Evolutionary conservation across 2,113 vertebrate genomes (phyloP).

Genomic region (Myotis lucifugus): DNA sequence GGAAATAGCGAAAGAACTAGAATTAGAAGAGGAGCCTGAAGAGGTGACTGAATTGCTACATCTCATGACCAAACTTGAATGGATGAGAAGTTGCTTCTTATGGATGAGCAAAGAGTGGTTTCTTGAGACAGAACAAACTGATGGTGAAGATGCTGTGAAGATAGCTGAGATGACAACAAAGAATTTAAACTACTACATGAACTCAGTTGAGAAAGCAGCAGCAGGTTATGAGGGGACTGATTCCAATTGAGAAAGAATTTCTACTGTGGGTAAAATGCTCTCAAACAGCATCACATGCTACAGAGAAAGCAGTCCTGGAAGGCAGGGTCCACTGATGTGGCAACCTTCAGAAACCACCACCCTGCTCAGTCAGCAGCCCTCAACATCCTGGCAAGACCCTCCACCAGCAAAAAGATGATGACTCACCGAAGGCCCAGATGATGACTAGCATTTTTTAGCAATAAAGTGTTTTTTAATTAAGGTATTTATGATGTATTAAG

Average conservation of each 20-base stretch:
- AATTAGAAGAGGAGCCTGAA: neutral
- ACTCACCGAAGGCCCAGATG: neutral
- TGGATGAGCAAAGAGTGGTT: no score
- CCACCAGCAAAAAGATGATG: neutral
- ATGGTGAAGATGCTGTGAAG: neutral
- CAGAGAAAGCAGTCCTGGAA: neutral
- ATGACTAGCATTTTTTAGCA: neutral
- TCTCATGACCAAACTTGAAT: no score
- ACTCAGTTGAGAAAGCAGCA: neutral
- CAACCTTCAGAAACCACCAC: neutral
- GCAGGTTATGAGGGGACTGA: neutral
- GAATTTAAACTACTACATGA: neutral
- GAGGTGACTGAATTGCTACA: neutral
- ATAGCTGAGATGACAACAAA: neutral
- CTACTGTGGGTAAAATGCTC: neutral
- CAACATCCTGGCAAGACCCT: neutral
- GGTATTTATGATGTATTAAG: neutral
- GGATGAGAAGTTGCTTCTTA: neutral
- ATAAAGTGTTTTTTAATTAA: neutral
- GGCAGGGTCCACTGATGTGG: neutral
- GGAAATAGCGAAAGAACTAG: neutral
- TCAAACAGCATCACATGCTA: neutral
- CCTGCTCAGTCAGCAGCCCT: neutral
- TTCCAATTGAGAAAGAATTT: neutral
- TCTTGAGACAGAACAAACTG: neutral